Evolutionary conservation across 92 coral and sea anemone species (phyloP).

Genomic region (Palythoa heliodiscus): DNA sequence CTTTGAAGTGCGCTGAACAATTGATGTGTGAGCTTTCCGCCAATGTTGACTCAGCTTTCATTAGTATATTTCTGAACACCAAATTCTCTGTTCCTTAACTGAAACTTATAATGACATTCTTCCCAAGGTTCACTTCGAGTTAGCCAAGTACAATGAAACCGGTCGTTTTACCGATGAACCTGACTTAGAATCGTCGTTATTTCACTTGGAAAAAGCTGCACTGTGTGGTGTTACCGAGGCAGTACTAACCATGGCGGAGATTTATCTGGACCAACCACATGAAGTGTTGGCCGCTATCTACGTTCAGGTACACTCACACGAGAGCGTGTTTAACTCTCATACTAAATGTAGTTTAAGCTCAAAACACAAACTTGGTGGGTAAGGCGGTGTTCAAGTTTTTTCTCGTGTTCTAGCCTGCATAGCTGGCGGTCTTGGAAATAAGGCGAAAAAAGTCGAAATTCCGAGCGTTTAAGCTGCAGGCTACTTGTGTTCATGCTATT

Average conservation of each 20-base stretch:
- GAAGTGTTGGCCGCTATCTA: conserved; percentile 65
- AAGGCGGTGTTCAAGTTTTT: too few relatives aligned
- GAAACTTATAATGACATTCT: background rate
- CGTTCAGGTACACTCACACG: conserved; percentile 59
- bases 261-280: conserved; percentile 87
- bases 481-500: background rate
- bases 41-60: too few relatives aligned
- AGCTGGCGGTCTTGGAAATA: too few relatives aligned
- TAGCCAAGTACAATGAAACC: conserved; percentile 80
- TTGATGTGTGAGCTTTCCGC: too few relatives aligned
- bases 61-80: too few relatives aligned
- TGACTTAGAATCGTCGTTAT: conserved; percentile 83
- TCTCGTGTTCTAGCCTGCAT: too few relatives aligned
- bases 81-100: too few relatives aligned
- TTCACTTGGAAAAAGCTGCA: conserved; percentile 90
- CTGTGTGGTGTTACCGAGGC: conserved; percentile 80
- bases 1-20: too few relatives aligned
- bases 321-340: background rate
- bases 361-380: background rate
- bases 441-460: too few relatives aligned
- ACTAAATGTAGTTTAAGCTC: background rate
- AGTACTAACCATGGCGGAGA: conserved; percentile 79
- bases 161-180: conserved; percentile 94
- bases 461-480: too few relatives aligned
- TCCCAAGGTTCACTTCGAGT: conserved; percentile 83